Evolutionary conservation across 2,797 vertebrate species (phyloP).

Genomic region (Esox masquinongy): DNA sequence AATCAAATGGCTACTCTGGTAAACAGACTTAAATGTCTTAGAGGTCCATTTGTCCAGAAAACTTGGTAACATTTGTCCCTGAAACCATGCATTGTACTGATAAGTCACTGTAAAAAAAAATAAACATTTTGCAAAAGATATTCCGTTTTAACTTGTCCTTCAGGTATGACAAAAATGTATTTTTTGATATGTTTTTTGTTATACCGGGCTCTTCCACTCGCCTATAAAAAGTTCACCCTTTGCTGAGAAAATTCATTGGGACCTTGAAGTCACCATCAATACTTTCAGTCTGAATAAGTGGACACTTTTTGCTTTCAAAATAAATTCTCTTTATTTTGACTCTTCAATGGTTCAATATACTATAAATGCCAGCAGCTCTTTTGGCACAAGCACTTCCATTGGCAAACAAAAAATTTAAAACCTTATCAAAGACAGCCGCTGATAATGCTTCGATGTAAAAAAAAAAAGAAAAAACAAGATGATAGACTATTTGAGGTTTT

Average conservation of each 20-base stretch:
- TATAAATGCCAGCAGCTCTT: constrained; percentile 53
- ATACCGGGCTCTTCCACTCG: constrained; percentile 48
- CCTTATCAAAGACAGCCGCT: constrained; percentile 48
- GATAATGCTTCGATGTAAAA: constrained; percentile 34
- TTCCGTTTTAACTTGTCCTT: constrained; percentile 31
- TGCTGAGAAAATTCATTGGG: constrained; percentile 40
- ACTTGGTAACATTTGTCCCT: neutral
- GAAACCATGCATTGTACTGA: neutral
- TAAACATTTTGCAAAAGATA: constrained; percentile 49
- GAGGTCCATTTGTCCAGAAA: neutral
- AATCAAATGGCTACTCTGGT: neutral
- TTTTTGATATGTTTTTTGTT: constrained; percentile 51
- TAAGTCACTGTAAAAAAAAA: neutral
- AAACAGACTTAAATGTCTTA: neutral
- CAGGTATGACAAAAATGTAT: constrained; percentile 17
- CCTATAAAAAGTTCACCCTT: constrained; percentile 17
- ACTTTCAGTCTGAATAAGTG: constrained; percentile 39
- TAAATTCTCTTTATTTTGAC: constrained; percentile 44
- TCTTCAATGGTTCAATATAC: constrained; percentile 43
- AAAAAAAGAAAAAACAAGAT: constrained; percentile 18
- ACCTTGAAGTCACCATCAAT: constrained; percentile 53
- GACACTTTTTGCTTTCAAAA: constrained; percentile 41
- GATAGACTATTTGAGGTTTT: constrained; percentile 3
- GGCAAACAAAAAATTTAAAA: constrained; percentile 54
- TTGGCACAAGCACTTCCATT: constrained; percentile 45